Base-by-base conservation (phyloP, 2,888 invertebrate species). In the Auanema sp. region DNA sequence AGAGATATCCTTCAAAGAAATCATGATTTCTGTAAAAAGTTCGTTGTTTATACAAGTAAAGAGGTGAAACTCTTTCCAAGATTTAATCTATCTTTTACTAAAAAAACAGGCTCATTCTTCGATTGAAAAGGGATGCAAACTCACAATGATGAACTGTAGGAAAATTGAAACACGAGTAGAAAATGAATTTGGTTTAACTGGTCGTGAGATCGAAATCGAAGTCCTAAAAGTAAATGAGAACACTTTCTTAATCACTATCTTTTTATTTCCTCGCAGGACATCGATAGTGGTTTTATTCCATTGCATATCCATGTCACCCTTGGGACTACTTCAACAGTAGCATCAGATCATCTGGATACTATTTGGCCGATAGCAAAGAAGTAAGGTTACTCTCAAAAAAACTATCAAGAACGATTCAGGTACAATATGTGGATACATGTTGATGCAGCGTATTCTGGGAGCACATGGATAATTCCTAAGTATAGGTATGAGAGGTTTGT, bases 281-380 rank as follows among this genome's bases (percentile, higher is more conserved):
- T 90, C 79, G 89, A 91, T 56, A 90, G 91, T 83, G 96, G 96
- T 5, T 88, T 93, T 65, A 91, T 94, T 63, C 96, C 97, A 3
- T 96, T 97, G 87, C 95, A 92, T 85, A 94, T 96, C 49, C 89
- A 90, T 87, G 61, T 60, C 12, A 96, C 96, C 0, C 86, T 97
- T 54, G 97, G 97, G 14, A 97, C 96, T 0, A 98, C 97, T 0
- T 92, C 93, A 0, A 92, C 91, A 80, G 95, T 94, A 84, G 92
- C 96, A 0, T 96, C 93, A 84, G 97, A 98, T 86, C 91, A 91
- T 84, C 86, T 98, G 25, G 87, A 88, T 12, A 95, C 96, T 87
- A 90, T 97, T 64, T 92, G 91, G 0, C 89, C 90, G 5, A 89
- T 93, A 11, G 90, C 91, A 72, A 88, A 65, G 43, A 66, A 62